Conservation (phyloP, 2,888 invertebrate species). For the Eupithecia insigniata region DNA sequence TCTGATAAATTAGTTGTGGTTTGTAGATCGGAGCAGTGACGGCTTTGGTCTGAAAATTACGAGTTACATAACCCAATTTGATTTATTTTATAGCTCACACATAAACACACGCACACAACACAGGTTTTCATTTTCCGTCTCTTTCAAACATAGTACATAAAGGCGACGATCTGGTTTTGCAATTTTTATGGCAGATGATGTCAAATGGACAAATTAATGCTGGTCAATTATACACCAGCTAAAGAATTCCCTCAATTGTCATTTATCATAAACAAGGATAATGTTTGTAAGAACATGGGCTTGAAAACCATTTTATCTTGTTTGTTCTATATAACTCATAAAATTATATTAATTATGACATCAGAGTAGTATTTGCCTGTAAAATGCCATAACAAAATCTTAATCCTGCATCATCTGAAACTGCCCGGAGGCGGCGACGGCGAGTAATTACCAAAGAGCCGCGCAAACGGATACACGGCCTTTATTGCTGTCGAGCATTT, state of each 20-base stretch:
- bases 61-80: not conserved
- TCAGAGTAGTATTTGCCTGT: not conserved
- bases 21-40: not conserved
- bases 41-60: not conserved
- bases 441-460: constrained; percentile 61
- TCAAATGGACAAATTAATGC: not conserved
- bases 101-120: not conserved
- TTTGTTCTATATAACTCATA: not conserved
- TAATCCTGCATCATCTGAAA: constrained; percentile 19
- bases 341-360: not conserved
- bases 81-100: not conserved
- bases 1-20: constrained; percentile 4
- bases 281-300: not conserved
- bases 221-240: too few relatives aligned
- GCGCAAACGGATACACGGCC: constrained; percentile 49
- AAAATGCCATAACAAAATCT: constrained; percentile 11
- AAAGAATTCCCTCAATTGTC: not conserved
- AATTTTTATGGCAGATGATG: too few relatives aligned
- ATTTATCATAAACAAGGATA: not conserved
- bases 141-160: not conserved
- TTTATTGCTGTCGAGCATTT: constrained; percentile 42
- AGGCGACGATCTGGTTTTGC: too few relatives aligned
- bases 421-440: constrained; percentile 43
- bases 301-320: not conserved
- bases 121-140: not conserved